Base-by-base conservation (phyloP, 2,113 vertebrate species). In the Vulpes vulpes region DNA sequence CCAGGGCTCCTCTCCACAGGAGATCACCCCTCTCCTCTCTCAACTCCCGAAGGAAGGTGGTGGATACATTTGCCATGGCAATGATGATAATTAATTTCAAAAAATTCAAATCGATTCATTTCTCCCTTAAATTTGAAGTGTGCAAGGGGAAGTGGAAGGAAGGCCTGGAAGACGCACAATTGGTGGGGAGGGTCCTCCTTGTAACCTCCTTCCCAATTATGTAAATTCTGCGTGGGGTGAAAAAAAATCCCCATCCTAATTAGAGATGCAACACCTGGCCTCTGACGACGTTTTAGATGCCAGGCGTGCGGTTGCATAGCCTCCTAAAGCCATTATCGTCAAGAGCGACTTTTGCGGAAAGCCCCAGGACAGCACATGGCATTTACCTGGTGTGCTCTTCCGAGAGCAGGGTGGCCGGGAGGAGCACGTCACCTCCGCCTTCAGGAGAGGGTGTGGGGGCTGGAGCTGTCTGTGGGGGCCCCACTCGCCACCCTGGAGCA, bases 71-170 rank as follows among this genome's bases (percentile, higher is more conserved):
- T 98, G 97, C 96, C 96, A 95, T 96, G 92, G 98, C 97, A 95
- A 98, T 96, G 97, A 96, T 91, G 97, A 98, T 98, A 98, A 99
- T 98, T 98, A 98, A 99, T 98, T 98, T 98, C 96, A 98, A 51
- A 98, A 98, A 99, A 98, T 98, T 97, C 97, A 98, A 97, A 98
- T 98, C 97, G 97, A 98, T 98, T 98, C 98, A 98, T 97, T 87
- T 96, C 94, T 97, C 96, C 93, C 92, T 98, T 98, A 98, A 94
- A 97, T 98, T 94, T 88, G 97, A 97, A 98, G 98, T 98, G 89
- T 91, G 95, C 81, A 5, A 91, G 88, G 95, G 84, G 92, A 92
- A 30, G 82, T 59, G 74, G 89, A 95, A 89, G 87, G 97, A 93
- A 88, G 85, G 62, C 89, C 62, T 23, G 81, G 82, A 82, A 94